Conservation (phyloP, 53 echinoderm and acorn worm species). For the Glandiceps talaboti region DNA sequence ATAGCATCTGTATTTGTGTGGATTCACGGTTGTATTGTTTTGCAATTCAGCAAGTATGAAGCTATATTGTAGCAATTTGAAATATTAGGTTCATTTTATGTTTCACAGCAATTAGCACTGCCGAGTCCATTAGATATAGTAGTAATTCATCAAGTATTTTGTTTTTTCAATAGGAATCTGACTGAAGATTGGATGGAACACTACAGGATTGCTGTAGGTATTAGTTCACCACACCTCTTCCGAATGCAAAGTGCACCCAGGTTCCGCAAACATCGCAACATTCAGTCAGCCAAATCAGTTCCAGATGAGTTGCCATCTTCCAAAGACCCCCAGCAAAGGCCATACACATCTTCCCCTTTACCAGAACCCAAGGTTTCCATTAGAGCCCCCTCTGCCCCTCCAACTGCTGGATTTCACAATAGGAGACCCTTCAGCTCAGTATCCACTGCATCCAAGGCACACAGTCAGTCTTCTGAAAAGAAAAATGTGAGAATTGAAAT, state of each 20-base stretch:
- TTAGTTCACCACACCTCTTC: constrained; percentile 44
- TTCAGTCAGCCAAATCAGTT: constrained; percentile 76
- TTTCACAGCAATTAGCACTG: too few species aligned
- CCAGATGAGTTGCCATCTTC: not conserved
- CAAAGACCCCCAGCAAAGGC: not conserved
- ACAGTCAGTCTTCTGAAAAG: constrained; percentile 3
- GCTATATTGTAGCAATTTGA: too few species aligned
- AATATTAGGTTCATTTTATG: too few species aligned
- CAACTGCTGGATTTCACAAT: not conserved
- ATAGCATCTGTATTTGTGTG: too few species aligned
- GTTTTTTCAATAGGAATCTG: constrained; percentile 29
- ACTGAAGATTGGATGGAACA: constrained; percentile 97
- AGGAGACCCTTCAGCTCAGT: constrained; percentile 1
- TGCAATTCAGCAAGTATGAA: too few species aligned
- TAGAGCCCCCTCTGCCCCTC: constrained; percentile 4
- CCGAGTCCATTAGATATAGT: too few species aligned
- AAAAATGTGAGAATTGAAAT: constrained; percentile 40
- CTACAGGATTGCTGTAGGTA: constrained; percentile 64
- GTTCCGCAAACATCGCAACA: constrained; percentile 22
- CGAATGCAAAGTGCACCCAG: constrained; percentile 20
- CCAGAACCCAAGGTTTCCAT: not conserved
- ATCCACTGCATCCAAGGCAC: constrained; percentile 1
- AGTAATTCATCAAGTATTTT: too few species aligned
- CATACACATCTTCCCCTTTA: not conserved
- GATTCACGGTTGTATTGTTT: too few species aligned